Conservation (phyloP, 2,113 vertebrate species). For the Aptenodytes patagonicus region DNA sequence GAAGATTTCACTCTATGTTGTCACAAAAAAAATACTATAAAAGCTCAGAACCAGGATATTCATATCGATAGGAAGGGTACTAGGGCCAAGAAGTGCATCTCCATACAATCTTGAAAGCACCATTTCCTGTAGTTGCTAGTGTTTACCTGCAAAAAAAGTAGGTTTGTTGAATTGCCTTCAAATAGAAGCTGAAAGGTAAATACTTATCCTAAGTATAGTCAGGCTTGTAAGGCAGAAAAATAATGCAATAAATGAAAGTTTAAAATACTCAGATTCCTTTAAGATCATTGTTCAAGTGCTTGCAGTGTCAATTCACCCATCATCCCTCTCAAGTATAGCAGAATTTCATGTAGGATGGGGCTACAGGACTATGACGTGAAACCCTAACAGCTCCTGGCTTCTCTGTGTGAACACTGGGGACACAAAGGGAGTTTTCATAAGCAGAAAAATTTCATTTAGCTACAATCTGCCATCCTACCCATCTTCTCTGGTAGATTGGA, state of each 20-base stretch:
- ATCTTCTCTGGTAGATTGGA: neutral
- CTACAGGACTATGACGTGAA: neutral
- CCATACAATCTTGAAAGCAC: neutral
- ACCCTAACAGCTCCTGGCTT: neutral
- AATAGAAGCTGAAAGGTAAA: neutral
- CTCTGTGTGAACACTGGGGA: neutral
- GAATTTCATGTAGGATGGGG: neutral
- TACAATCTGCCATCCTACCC: neutral
- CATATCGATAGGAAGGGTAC: neutral
- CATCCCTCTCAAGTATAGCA: neutral
- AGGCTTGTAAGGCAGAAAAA: neutral
- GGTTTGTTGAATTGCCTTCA: neutral
- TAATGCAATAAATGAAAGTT: neutral
- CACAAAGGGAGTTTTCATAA: neutral
- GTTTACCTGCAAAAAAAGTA: neutral
- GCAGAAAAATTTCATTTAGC: neutral
- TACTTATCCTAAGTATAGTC: neutral
- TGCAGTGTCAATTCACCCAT: neutral
- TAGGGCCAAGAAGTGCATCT: neutral
- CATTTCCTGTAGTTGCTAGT: neutral
- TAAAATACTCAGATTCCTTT: neutral
- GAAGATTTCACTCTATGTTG: neutral
- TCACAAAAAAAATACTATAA: neutral
- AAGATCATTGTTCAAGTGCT: neutral
- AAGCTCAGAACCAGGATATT: neutral